Evolutionary conservation across 2,888 invertebrate genomes (phyloP).

Genomic region (Oscheius myriophilus): DNA sequence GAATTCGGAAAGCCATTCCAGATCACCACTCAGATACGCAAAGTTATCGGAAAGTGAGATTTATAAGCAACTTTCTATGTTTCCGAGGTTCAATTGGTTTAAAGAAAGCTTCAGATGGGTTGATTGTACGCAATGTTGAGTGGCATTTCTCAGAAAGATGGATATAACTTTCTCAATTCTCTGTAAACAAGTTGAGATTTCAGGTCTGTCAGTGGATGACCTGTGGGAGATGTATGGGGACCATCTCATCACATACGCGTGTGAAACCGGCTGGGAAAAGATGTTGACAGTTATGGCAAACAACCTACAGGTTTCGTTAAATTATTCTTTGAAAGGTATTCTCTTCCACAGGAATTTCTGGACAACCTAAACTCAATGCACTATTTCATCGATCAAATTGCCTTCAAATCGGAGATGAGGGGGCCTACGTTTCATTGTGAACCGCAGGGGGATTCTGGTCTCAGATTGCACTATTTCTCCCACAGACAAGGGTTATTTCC

Average conservation of each 20-base stretch:
- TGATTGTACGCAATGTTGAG: no score
- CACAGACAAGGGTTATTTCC: slow-evolving; percentile 64
- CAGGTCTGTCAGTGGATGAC: slow-evolving; percentile 59
- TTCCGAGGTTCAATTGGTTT: no score
- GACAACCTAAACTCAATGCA: slow-evolving; percentile 67
- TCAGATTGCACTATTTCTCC: slow-evolving; percentile 64
- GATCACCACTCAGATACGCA: no score
- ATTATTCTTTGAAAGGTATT: background rate
- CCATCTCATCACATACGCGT: slow-evolving; percentile 58
- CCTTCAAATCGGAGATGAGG: slow-evolving; percentile 63
- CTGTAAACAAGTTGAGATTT: no score
- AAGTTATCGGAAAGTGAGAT: no score
- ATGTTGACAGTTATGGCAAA: slow-evolving; percentile 62
- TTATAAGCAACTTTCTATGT: no score
- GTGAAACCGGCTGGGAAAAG: slow-evolving; percentile 64
- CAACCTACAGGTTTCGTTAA: slow-evolving; percentile 50
- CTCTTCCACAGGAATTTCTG: slow-evolving; percentile 55
- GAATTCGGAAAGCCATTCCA: no score
- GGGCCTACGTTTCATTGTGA: slow-evolving; percentile 63
- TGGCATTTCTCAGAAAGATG: no score
- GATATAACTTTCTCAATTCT: no score
- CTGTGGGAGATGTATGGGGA: slow-evolving; percentile 66
- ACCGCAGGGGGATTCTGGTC: slow-evolving; percentile 42
- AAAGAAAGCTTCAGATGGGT: no score
- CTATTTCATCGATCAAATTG: slow-evolving; percentile 67